A percentile compares a stretch with the other conserved stretches of the same genome.
phyloP scores from a whole-genome alignment of 2,888 invertebrate genomes.

The Caenorhabditis panamensis region DNA sequence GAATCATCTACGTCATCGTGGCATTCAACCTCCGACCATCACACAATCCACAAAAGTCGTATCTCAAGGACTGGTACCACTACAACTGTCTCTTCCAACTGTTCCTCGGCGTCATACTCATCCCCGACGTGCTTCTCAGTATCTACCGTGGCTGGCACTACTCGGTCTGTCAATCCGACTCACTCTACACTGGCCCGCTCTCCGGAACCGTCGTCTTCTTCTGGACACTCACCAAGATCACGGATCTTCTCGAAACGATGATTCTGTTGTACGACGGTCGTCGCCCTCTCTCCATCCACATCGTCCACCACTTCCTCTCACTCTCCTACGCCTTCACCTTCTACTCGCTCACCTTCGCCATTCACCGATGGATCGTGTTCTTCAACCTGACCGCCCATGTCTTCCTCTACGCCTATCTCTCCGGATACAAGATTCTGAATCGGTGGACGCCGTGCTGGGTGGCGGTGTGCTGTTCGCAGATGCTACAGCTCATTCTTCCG shows the following conservation, averaged over 20 bases:
- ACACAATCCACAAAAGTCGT: conserved; percentile 22
- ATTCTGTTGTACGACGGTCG: conserved; percentile 63
- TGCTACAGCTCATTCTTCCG: conserved; percentile 64
- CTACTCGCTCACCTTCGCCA: conserved; percentile 49
- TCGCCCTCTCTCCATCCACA: conserved; percentile 61
- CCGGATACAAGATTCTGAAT: conserved; percentile 53
- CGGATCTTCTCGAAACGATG: conserved; percentile 63
- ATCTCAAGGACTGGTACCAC: conserved; percentile 57
- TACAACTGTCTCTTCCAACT: conserved; percentile 58
- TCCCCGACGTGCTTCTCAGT: conserved; percentile 58
- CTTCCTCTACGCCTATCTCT: conserved; percentile 65
- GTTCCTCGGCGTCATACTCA: conserved; percentile 39
- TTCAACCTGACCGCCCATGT: conserved; percentile 64
- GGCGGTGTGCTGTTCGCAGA: conserved; percentile 63
- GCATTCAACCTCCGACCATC: conserved; percentile 51
- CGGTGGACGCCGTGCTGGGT: conserved; percentile 66
- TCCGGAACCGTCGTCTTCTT: conserved; percentile 55
- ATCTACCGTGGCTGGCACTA: conserved; percentile 60
- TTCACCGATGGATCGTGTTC: conserved; percentile 67
- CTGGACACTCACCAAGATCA: conserved; percentile 61
- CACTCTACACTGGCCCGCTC: conserved; percentile 57
- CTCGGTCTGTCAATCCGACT: conserved; percentile 58
- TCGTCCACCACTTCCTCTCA: conserved; percentile 65
- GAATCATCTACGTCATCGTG: conserved; percentile 38
- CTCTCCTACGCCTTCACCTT: conserved; percentile 62